These are phyloP conservation scores for Formicarius rufipectus DNA, from an alignment of 2,113 vertebrate genomes.

Conservation along the genomic window DNA sequence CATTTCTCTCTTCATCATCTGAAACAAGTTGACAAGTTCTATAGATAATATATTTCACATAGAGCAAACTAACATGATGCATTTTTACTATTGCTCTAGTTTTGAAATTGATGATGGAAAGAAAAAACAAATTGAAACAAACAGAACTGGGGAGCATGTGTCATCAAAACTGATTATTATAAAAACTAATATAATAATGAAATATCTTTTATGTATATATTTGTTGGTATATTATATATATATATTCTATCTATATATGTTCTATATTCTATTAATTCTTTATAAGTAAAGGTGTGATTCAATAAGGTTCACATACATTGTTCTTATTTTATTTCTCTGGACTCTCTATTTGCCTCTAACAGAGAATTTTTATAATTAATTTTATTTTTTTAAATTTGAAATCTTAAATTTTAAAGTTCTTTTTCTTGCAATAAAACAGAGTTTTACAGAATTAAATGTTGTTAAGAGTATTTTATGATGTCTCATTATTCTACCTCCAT, in stretches of 20 bases:
- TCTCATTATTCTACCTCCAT: neutral
- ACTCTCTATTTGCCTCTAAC: neutral
- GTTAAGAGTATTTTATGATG: neutral
- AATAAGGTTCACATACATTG: neutral
- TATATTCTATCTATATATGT: too few relatives aligned
- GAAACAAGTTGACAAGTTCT: neutral
- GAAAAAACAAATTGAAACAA: neutral
- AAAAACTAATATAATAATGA: neutral
- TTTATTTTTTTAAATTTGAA: neutral
- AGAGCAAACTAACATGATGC: accelerated
- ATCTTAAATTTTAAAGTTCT: neutral
- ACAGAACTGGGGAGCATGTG: neutral
- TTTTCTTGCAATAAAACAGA: neutral
- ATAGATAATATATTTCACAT: neutral
- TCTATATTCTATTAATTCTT: neutral
- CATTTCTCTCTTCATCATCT: neutral
- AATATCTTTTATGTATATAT: neutral
- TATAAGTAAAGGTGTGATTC: neutral
- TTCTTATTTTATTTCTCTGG: neutral
- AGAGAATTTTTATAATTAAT: neutral
- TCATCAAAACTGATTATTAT: neutral
- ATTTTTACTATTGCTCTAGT: neutral
- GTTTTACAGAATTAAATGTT: too few relatives aligned
- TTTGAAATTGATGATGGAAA: neutral
- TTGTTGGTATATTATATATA: neutral